Evolutionary conservation across 2,888 invertebrate genomes (phyloP), one percentile per base, ranked within the genome.

Genomic region (Lamproptera curius): DNA sequence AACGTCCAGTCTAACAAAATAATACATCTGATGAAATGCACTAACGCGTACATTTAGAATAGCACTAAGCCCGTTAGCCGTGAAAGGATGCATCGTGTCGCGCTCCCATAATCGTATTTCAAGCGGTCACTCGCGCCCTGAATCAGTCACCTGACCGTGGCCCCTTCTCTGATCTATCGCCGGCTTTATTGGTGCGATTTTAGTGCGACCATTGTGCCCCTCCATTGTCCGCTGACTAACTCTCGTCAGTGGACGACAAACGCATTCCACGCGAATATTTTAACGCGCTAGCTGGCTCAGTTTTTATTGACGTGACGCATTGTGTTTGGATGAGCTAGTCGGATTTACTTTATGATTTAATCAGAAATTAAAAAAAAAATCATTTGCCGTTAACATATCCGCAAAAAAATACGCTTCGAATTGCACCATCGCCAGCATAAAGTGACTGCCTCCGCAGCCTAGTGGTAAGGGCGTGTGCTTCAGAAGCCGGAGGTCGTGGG

Each of bases 141-240:
- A 61, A 65, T 65, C 67, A 67, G 59, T 65, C 67, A 67, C 67
- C 67, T 67, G 65, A 57, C 57, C 56, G 52, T 46, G 50, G 16
- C 31, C 42, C 11, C 16, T 38, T 33, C 39, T 35, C 37, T 50
- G 46, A 49, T 47, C 33, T 50, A 44, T 36, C 17, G 23, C 17
- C 42, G 33, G 46, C 44, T 37, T 41, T 53, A 58, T 52, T 58
- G 53, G 37, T 15, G 40, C 35, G 42, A 38, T 49, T 49, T 49
- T 44, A 47, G 41, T 47, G 37, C 16, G 10, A 33, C 42, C 16
- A 34, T 28, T 14, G n/a, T 15, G 26, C 26, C 35, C 31, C 31
- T 9, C 31, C 33, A 36, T 33, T 38, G 38, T 37, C 23, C 35
- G 38, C 23, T 36, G 4, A 31, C 46, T 36, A 35, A 46, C 15